Conservation (phyloP, 2,113 vertebrate species). For the Antidorcas marsupialis region DNA sequence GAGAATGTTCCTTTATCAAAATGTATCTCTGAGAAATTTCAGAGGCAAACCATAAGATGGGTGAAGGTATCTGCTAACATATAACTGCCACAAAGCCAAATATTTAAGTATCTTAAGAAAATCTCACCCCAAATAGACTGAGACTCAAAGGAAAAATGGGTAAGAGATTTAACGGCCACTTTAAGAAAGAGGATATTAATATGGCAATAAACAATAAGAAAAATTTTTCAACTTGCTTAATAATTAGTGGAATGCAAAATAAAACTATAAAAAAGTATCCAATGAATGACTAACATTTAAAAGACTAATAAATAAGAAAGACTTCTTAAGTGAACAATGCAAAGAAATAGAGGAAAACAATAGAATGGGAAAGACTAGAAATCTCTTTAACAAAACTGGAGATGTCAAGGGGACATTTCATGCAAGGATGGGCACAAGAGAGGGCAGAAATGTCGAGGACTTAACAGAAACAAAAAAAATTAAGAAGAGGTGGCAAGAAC, state of each 20-base stretch:
- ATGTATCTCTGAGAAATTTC: not conserved
- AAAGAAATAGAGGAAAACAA: not conserved
- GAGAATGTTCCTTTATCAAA: not conserved
- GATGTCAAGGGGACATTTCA: not conserved
- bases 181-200: not conserved
- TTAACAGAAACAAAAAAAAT: not conserved
- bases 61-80: not conserved
- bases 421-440: not conserved
- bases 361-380: not conserved
- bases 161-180: not conserved
- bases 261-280: not conserved
- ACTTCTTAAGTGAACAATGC: not conserved
- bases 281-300: not conserved
- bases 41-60: not conserved
- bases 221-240: not conserved
- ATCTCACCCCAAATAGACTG: not conserved
- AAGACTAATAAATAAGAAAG: not conserved
- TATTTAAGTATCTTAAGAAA: not conserved
- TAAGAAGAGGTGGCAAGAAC: not conserved
- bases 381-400: not conserved
- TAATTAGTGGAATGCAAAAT: not conserved
- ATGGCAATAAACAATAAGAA: not conserved
- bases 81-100: not conserved
- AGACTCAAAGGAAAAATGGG: not conserved
- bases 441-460: not conserved